Evolutionary conservation across 2,113 vertebrate species (phyloP).

Genomic region (Gobio gobio): DNA sequence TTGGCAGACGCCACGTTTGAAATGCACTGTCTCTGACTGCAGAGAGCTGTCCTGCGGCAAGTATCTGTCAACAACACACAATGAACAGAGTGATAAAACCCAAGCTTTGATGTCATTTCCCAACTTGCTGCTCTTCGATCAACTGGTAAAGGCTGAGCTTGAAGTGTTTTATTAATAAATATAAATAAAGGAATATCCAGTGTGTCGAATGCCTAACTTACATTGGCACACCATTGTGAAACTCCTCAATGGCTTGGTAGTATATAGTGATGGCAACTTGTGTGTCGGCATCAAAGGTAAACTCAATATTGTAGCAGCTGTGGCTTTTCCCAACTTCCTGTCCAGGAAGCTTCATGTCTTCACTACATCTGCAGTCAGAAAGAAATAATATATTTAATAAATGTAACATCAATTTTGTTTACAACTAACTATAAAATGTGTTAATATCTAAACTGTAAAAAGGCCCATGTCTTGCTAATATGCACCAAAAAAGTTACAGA

Average conservation of each 20-base stretch:
- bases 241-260: conserved; percentile 95
- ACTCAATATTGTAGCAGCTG: conserved; percentile 94
- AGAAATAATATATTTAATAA: background rate
- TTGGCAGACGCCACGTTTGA: conserved; percentile 92
- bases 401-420: background rate
- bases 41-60: conserved; percentile 89
- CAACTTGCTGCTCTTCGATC: background rate
- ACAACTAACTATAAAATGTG: too few species aligned
- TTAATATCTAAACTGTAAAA: too few species aligned
- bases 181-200: background rate
- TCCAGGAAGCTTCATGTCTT: conserved; percentile 87
- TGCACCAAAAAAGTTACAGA: background rate
- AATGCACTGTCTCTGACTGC: conserved; percentile 94
- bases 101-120: background rate
- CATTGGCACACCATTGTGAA: conserved; percentile 92
- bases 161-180: background rate
- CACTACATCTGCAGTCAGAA: conserved; percentile 80
- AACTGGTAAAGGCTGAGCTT: background rate
- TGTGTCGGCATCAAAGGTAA: conserved; percentile 93
- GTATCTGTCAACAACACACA: conserved; percentile 77
- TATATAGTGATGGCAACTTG: conserved; percentile 97
- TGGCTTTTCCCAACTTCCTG: conserved; percentile 82
- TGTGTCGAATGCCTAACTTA: conserved; percentile 66
- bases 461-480: background rate
- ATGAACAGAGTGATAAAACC: background rate